Evolutionary conservation across 2,113 vertebrate genomes (phyloP).

Genomic region (Dissostichus mawsoni): DNA sequence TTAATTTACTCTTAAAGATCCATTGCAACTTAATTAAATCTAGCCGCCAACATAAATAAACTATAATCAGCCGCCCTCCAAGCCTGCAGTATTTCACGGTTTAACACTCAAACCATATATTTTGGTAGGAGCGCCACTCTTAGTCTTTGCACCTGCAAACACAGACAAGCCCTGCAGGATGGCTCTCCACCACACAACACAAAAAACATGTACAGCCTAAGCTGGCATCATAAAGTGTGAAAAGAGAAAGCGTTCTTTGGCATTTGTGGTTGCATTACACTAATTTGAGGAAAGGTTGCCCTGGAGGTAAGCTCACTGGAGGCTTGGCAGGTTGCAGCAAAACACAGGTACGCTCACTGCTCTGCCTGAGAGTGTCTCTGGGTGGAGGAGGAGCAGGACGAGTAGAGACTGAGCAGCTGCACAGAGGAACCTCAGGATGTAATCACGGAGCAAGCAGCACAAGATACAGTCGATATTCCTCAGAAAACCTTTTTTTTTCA

Average conservation of each 20-base stretch:
- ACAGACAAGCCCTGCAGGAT: constrained; percentile 7
- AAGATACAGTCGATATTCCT: neutral
- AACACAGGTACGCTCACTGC: constrained; percentile 42
- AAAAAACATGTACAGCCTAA: constrained; percentile 13
- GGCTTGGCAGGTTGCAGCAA: constrained; percentile 69
- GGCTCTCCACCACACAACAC: neutral
- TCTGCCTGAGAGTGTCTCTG: constrained; percentile 8
- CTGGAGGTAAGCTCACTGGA: constrained; percentile 53
- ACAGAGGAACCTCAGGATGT: neutral
- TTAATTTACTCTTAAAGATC: too few species aligned
- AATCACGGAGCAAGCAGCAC: neutral
- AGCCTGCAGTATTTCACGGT: neutral
- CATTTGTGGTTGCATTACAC: constrained; percentile 46
- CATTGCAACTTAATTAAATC: neutral
- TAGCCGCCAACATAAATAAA: neutral
- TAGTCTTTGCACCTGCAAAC: constrained; percentile 12
- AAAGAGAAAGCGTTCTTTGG: constrained; percentile 8
- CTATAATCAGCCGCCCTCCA: neutral
- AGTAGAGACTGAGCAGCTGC: constrained; percentile 12
- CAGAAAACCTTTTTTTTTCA: neutral
- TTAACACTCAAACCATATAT: neutral
- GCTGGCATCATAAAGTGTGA: neutral
- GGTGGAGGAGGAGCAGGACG: constrained; percentile 27
- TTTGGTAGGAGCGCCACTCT: constrained; percentile 49
- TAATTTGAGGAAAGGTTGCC: constrained; percentile 42